Evolutionary conservation across 2,797 vertebrate species (phyloP).

Genomic region (Atherinosoma microstoma): DNA sequence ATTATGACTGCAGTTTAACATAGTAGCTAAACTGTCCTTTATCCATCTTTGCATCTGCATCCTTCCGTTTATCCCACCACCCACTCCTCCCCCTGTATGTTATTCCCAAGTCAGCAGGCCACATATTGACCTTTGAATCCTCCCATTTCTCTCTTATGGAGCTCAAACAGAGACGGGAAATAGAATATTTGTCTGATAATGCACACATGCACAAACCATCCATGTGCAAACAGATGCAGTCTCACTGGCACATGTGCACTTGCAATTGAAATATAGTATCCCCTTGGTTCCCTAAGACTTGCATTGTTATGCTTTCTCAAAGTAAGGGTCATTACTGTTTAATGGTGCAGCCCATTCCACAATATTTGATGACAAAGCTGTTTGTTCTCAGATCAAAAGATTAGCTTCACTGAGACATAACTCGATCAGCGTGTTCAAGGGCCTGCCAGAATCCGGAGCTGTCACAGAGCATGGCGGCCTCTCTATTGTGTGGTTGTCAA

Average conservation of each 20-base stretch:
- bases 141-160: constrained; percentile 25
- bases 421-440: constrained; percentile 56
- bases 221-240: constrained; percentile 19
- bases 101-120: constrained; percentile 52
- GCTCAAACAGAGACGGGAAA: constrained; percentile 36
- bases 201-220: background rate
- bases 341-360: constrained; percentile 41
- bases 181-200: constrained; percentile 21
- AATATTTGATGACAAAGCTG: constrained; percentile 56
- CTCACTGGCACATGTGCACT: constrained; percentile 1
- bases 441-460: constrained; percentile 50
- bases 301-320: constrained; percentile 18
- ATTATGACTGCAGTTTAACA: constrained; percentile 33
- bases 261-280: constrained; percentile 13
- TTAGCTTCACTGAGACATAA: constrained; percentile 55
- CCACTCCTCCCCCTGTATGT: background rate
- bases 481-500: constrained; percentile 66
- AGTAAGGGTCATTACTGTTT: constrained; percentile 22
- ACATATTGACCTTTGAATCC: constrained; percentile 62
- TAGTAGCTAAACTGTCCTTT: constrained; percentile 4
- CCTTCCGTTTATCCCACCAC: background rate
- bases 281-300: constrained; percentile 15
- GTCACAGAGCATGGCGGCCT: constrained; percentile 48
- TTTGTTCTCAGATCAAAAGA: constrained; percentile 69
- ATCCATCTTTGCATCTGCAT: constrained; percentile 23